Evolutionary conservation across 2,797 vertebrate species (phyloP).

Genomic region (Melanotaenia maccullochi): DNA sequence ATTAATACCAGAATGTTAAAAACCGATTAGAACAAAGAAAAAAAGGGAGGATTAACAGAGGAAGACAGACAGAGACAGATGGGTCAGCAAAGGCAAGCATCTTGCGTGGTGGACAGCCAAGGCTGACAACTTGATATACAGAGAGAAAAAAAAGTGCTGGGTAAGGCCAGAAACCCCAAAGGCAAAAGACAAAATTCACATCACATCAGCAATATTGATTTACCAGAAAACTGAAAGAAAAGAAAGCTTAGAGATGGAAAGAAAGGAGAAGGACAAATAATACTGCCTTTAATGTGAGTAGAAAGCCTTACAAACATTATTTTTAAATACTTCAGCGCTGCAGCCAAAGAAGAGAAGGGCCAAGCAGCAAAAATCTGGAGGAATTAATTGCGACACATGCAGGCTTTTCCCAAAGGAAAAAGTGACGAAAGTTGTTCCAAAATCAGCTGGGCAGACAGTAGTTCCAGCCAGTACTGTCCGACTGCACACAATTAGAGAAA

Average conservation of each 20-base stretch:
- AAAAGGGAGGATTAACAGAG: slow-evolving; percentile 64
- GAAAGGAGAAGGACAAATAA: slow-evolving; percentile 38
- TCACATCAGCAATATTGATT: slow-evolving; percentile 71
- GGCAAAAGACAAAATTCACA: slow-evolving; percentile 58
- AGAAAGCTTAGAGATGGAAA: slow-evolving; percentile 26
- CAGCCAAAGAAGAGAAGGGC: slow-evolving; percentile 37
- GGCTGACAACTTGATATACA: slow-evolving; percentile 72
- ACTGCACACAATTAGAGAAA: slow-evolving; percentile 36
- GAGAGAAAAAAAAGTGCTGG: slow-evolving; percentile 48
- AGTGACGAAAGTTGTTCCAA: slow-evolving; percentile 54
- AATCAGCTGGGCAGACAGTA: slow-evolving; percentile 54
- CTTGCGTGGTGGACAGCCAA: slow-evolving; percentile 63
- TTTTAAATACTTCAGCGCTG: slow-evolving; percentile 46
- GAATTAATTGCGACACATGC: slow-evolving; percentile 51
- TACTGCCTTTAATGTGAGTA: slow-evolving; percentile 49
- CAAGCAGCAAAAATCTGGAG: slow-evolving; percentile 62
- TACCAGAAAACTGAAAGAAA: slow-evolving; percentile 49
- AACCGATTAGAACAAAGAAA: slow-evolving; percentile 62
- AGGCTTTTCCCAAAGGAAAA: slow-evolving; percentile 59
- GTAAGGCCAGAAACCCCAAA: slow-evolving; percentile 63
- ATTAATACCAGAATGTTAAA: slow-evolving; percentile 55
- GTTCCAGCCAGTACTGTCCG: slow-evolving; percentile 17
- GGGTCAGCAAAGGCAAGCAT: slow-evolving; percentile 57
- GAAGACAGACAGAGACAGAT: slow-evolving; percentile 70
- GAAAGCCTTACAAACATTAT: slow-evolving; percentile 55